These are phyloP conservation scores for Vannuccia rotundouncinata DNA, from an alignment of 2,888 invertebrate genomes.

Conservation along the genomic window DNA sequence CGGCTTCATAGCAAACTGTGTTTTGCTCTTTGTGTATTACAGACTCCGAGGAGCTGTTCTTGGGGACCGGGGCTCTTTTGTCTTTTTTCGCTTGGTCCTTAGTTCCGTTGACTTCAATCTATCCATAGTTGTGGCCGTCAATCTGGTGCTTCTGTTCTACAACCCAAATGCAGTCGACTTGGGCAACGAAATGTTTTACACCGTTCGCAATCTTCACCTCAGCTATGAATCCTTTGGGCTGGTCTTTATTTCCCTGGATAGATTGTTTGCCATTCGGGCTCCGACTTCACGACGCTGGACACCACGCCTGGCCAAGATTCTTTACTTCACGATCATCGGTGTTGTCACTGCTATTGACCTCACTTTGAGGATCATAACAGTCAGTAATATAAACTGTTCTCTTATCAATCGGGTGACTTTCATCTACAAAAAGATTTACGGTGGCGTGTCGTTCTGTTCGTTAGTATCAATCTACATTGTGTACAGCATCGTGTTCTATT, in stretches of 20 bases:
- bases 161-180: background rate
- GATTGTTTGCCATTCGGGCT: background rate
- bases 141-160: background rate
- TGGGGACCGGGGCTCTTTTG: background rate
- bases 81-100: background rate
- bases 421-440: background rate
- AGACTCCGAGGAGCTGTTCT: background rate
- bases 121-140: background rate
- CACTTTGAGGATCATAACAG: background rate
- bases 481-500: background rate
- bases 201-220: background rate
- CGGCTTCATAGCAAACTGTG: background rate
- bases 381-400: background rate
- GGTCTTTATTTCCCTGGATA: background rate
- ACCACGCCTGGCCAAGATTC: background rate
- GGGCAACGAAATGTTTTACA: background rate
- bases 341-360: background rate
- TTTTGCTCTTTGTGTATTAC: background rate
- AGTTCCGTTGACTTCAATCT: background rate
- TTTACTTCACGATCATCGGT: background rate
- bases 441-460: background rate
- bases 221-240: background rate
- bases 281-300: background rate
- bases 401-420: background rate
- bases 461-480: background rate